Evolutionary conservation across 2,888 invertebrate genomes (phyloP).

Genomic region (Yponomeuta malinellus): DNA sequence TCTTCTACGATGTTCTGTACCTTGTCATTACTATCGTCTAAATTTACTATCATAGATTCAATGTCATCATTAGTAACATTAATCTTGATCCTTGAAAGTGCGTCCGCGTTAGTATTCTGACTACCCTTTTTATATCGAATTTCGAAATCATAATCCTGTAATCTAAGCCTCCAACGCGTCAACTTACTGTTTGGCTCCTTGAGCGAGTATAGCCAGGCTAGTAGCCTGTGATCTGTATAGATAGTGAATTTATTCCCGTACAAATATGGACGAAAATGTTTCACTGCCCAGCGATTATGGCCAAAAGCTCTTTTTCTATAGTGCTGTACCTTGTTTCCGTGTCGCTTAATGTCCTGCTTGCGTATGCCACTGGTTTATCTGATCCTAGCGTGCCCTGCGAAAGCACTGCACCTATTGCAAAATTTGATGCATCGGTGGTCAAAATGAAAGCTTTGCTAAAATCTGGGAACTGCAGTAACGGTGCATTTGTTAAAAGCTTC

Average conservation of each 20-base stretch:
- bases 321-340: constrained; percentile 10
- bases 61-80: constrained; percentile 11
- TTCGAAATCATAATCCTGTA: constrained; percentile 21
- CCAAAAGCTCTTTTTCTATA: constrained; percentile 15
- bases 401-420: constrained; percentile 10
- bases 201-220: constrained; percentile 20
- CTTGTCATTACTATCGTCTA: not conserved
- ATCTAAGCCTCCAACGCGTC: constrained; percentile 18
- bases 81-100: constrained; percentile 19
- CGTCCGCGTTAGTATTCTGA: constrained; percentile 23
- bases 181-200: constrained; percentile 15
- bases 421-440: constrained; percentile 12
- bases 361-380: constrained; percentile 15
- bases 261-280: constrained; percentile 14
- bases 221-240: constrained; percentile 17
- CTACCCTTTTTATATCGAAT: constrained; percentile 24
- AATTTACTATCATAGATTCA: constrained; percentile 4
- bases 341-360: constrained; percentile 13
- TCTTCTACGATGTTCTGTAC: not conserved
- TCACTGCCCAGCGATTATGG: constrained; percentile 15
- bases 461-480: constrained; percentile 39
- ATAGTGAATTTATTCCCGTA: constrained; percentile 15
- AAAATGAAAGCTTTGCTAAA: constrained; percentile 24
- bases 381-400: constrained; percentile 21
- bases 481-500: constrained; percentile 29